Evolutionary conservation across 2,113 vertebrate species (phyloP).

Genomic region (Mellivora capensis): DNA sequence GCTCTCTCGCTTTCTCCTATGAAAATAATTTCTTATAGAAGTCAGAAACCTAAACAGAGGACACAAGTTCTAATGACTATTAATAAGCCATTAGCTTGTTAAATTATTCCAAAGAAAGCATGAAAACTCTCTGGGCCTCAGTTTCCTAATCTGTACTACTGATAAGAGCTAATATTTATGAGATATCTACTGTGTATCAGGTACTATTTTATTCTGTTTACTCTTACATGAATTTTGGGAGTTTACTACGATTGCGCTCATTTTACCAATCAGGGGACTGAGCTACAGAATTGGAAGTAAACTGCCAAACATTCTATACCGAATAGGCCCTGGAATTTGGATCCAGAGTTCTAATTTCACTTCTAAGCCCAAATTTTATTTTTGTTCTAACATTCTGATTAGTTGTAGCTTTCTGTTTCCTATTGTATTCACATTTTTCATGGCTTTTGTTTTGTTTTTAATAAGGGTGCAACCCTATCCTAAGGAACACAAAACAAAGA

Average conservation of each 20-base stretch:
- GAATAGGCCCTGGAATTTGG: not conserved
- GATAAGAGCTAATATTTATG: not conserved
- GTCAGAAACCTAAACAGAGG: not conserved
- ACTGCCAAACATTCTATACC: not conserved
- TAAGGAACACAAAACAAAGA: not conserved
- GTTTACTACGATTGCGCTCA: not conserved
- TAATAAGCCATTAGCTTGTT: not conserved
- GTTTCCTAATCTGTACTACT: not conserved
- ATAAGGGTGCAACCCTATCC: not conserved
- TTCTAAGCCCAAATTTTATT: not conserved
- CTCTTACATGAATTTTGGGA: not conserved
- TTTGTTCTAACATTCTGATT: not conserved
- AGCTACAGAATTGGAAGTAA: not conserved
- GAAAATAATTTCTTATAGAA: not conserved
- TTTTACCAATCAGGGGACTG: not conserved
- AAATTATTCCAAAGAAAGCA: not conserved
- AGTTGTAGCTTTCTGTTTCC: not conserved
- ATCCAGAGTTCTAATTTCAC: not conserved
- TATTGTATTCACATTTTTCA: not conserved
- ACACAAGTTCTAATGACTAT: not conserved
- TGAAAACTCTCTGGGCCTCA: not conserved
- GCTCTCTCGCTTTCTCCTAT: not conserved
- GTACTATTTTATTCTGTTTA: not conserved
- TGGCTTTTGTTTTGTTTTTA: not conserved
- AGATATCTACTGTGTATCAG: not conserved